phyloP scores from a whole-genome alignment of 2,888 invertebrate species.

The Hetaerina titia region DNA sequence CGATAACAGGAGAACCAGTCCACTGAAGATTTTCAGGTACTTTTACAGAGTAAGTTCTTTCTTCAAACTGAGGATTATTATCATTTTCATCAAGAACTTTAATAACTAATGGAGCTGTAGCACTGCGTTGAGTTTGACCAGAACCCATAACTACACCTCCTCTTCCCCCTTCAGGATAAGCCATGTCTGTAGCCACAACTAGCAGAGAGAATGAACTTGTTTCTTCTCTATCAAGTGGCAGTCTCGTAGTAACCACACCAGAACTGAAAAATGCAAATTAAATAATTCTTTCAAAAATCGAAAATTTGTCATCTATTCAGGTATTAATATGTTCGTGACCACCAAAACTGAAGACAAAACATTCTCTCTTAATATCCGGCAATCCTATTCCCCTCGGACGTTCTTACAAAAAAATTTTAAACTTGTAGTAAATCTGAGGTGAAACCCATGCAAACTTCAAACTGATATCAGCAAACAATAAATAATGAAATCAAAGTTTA shows the following conservation, averaged over 20 bases:
- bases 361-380: too few relatives aligned
- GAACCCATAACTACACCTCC: conserved; percentile 52
- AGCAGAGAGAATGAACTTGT: conserved; percentile 91
- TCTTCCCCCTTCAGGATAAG: conserved; percentile 82
- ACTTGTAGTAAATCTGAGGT: too few relatives aligned
- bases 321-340: background rate
- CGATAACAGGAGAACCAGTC: conserved; percentile 90
- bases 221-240: conserved; percentile 91
- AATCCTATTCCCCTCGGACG: too few relatives aligned
- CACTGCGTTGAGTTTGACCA: conserved; percentile 81
- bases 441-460: too few relatives aligned
- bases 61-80: conserved; percentile 95
- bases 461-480: too few relatives aligned
- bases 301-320: background rate
- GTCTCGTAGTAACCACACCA: conserved; percentile 91
- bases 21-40: conserved; percentile 94
- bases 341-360: too few relatives aligned
- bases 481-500: too few relatives aligned
- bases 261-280: conserved; percentile 75
- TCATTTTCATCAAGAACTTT: conserved; percentile 94
- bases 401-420: too few relatives aligned
- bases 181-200: conserved; percentile 92
- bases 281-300: background rate
- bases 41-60: conserved; percentile 91
- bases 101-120: conserved; percentile 90